Percentiles rank a stretch among this genome's conserved stretches.
Conservation (phyloP, 1,140 invertebrate species). For the Sycophila sp. region DNA sequence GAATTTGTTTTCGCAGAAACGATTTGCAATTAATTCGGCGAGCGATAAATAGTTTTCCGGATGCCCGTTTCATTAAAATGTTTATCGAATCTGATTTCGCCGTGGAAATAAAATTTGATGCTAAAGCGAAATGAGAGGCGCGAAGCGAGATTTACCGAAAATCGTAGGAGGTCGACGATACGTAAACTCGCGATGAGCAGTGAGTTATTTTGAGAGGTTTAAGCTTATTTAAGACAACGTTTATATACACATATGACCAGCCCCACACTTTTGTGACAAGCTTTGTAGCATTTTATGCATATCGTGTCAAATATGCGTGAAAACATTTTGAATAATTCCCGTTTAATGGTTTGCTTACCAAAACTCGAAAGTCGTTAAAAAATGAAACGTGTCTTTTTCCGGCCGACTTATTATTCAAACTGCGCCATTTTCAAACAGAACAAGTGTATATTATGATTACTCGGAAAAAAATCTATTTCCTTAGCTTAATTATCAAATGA, state of each 20-base stretch:
- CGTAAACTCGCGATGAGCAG: constrained; percentile 9
- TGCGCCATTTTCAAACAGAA: neutral
- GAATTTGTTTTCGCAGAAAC: too few species aligned
- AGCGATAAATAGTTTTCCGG: too few species aligned
- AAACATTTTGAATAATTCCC: constrained; percentile 2
- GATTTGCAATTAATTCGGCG: too few species aligned
- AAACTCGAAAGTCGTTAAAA: neutral
- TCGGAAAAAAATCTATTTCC: too few species aligned
- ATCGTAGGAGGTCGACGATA: neutral
- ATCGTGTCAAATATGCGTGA: constrained; percentile 6
- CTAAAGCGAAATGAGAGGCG: neutral
- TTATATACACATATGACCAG: constrained; percentile 28
- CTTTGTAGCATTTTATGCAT: constrained; percentile 21
- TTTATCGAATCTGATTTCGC: neutral
- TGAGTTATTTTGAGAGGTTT: constrained; percentile 38
- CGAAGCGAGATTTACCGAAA: neutral
- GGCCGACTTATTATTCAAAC: neutral
- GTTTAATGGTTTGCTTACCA: constrained; percentile 9
- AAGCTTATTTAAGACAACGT: constrained; percentile 38
- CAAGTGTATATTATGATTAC: too few species aligned
- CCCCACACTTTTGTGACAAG: constrained; percentile 27
- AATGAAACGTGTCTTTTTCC: neutral
- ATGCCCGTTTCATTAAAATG: too few species aligned
- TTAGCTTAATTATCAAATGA: too few species aligned
- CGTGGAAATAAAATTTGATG: too few species aligned